These are phyloP conservation scores for Chelmon rostratus DNA, from an alignment of 2,797 vertebrate species.

Conservation along the genomic window DNA sequence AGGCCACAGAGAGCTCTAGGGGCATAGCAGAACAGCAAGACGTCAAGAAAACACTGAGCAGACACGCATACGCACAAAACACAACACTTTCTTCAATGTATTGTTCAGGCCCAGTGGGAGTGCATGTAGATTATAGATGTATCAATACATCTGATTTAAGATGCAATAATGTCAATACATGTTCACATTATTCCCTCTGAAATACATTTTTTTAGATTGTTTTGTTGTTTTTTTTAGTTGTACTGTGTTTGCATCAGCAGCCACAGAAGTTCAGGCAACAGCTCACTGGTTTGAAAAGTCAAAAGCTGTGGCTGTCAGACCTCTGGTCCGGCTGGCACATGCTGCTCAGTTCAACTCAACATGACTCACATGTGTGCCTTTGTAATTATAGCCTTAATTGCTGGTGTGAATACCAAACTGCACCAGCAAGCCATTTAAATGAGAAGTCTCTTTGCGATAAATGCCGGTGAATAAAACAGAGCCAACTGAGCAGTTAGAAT, in stretches of 20 bases:
- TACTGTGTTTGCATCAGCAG: not conserved
- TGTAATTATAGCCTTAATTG: not conserved
- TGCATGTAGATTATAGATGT: not conserved
- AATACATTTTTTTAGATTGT: not conserved
- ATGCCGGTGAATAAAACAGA: not conserved
- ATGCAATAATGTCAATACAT: not conserved
- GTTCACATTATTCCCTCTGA: not conserved
- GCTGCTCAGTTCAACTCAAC: not conserved
- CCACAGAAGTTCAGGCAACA: not conserved
- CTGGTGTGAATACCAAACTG: not conserved
- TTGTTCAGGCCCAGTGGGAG: not conserved
- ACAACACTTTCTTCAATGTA: not conserved
- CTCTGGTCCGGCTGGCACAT: not conserved
- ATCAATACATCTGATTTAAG: not conserved
- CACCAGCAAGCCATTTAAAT: not conserved
- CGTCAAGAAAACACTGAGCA: not conserved
- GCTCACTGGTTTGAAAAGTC: not conserved
- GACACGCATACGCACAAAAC: not conserved
- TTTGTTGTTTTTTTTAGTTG: too few species aligned
- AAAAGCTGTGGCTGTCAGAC: not conserved
- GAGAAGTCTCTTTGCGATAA: not conserved
- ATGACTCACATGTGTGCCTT: not conserved
- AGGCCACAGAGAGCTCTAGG: conserved; percentile 96
- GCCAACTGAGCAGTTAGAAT: not conserved
- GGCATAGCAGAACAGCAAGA: not conserved